Conservation (phyloP, 2,113 vertebrate species). For the Pterocles orientalis region DNA sequence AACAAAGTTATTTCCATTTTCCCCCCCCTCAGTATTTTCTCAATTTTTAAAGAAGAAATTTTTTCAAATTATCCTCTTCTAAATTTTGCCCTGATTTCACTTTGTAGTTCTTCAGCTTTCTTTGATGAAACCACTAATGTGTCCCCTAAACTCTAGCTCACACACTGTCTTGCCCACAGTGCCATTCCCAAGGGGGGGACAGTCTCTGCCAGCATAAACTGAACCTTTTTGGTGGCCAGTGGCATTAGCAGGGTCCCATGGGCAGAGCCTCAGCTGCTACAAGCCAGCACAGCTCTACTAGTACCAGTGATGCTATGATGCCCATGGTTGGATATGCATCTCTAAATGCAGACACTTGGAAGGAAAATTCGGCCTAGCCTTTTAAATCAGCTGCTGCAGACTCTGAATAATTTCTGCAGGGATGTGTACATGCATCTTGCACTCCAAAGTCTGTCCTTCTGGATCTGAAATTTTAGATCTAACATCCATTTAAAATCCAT, state of each 20-base stretch:
- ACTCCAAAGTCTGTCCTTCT: neutral
- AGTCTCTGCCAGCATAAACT: neutral
- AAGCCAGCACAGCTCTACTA: neutral
- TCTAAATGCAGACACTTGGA: neutral
- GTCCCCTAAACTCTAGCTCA: neutral
- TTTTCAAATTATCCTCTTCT: neutral
- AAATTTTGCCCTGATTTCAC: neutral
- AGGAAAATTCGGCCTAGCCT: neutral
- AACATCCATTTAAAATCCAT: neutral
- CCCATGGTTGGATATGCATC: fast-evolving
- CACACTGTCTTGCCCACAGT: neutral
- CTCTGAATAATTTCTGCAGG: neutral
- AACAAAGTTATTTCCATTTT: neutral
- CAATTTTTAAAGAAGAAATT: neutral
- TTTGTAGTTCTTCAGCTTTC: neutral
- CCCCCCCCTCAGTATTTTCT: fast-evolving
- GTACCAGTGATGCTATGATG: neutral
- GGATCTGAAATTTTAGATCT: neutral
- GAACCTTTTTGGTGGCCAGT: neutral
- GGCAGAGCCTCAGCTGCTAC: neutral
- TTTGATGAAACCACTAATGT: neutral
- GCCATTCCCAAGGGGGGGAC: neutral
- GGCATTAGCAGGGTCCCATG: neutral
- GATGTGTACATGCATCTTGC: neutral
- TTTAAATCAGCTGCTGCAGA: neutral